Percentiles rank a stretch among this genome's conserved stretches.
Conservation (phyloP, 1,140 invertebrate genomes). For the Panagrolaimus sp. region DNA sequence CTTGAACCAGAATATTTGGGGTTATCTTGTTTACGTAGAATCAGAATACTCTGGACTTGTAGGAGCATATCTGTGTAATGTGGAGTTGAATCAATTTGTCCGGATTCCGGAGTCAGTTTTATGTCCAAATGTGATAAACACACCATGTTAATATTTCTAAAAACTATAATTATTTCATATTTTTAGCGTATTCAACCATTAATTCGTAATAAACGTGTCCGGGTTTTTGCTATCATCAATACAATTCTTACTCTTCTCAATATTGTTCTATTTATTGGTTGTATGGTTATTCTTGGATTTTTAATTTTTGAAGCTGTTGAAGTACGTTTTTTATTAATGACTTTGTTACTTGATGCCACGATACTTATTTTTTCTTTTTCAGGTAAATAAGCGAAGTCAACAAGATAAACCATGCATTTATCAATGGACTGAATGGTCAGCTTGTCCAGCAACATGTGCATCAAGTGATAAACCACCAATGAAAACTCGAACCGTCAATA, state of each 20-base stretch:
- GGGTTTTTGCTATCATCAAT: slow-evolving; percentile 2
- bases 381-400: neutral
- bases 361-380: too few species aligned
- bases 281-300: neutral
- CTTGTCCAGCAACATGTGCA: neutral
- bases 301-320: slow-evolving; percentile 6
- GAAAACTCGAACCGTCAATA: neutral
- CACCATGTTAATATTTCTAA: too few species aligned
- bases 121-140: too few species aligned
- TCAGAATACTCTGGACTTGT: too few species aligned
- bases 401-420: slow-evolving; percentile 7
- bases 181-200: slow-evolving; percentile 10
- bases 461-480: neutral
- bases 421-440: slow-evolving; percentile 4
- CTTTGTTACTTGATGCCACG: too few species aligned
- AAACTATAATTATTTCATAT: neutral
- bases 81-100: too few species aligned
- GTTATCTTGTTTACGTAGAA: neutral
- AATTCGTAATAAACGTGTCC: slow-evolving; percentile 8
- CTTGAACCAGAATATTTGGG: too few species aligned
- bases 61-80: too few species aligned
- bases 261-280: neutral
- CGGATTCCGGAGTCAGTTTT: too few species aligned
- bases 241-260: neutral
- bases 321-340: too few species aligned